phyloP scores from a whole-genome alignment of 1,140 invertebrate genomes.

The Amyelois transitella region DNA sequence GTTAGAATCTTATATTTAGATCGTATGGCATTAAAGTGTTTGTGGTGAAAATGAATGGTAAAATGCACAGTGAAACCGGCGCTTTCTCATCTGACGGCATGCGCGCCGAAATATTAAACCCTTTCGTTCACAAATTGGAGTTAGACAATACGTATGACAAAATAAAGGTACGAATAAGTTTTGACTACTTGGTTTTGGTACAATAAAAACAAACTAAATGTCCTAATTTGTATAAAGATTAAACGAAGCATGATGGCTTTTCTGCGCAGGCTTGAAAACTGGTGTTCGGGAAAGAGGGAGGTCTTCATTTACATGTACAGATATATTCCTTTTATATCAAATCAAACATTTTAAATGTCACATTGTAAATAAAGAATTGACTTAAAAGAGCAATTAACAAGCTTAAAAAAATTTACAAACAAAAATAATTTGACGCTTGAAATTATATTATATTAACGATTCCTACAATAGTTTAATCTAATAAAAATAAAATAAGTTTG shows the following conservation, averaged over 20 bases:
- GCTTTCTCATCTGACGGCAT: constrained; percentile 69
- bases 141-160: constrained; percentile 89
- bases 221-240: neutral
- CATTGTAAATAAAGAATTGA: too few species aligned
- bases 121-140: constrained; percentile 89
- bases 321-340: too few species aligned
- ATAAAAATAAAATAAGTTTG: too few species aligned
- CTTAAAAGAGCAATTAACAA: too few species aligned
- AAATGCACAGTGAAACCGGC: constrained; percentile 67
- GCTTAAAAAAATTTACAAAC: too few species aligned
- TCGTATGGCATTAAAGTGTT: constrained; percentile 6
- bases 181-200: constrained; percentile 8
- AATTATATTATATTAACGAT: too few species aligned
- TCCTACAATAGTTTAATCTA: too few species aligned
- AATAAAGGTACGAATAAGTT: constrained; percentile 81
- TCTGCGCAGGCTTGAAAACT: constrained; percentile 21
- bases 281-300: neutral
- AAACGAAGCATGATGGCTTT: neutral
- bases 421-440: too few species aligned
- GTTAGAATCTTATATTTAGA: constrained; percentile 27
- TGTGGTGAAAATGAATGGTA: constrained; percentile 70
- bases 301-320: too few species aligned
- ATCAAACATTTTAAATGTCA: neutral
- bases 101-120: constrained; percentile 80
- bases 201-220: constrained; percentile 13